Base-by-base conservation (phyloP, 2,113 vertebrate species). In the Zosterops hypoxanthus region DNA sequence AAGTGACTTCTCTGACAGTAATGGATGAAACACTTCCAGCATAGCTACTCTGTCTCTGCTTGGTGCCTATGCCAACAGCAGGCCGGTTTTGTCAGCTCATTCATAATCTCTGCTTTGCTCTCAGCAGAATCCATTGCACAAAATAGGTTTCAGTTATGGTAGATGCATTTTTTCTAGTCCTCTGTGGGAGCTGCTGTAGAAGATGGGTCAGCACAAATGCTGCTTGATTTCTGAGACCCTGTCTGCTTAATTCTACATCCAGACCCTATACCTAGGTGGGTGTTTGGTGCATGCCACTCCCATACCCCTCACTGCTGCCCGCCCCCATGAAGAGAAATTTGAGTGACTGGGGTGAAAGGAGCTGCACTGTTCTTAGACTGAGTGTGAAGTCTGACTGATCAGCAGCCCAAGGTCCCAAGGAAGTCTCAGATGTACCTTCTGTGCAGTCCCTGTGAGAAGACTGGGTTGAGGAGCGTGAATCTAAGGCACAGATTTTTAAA, bases 51-150 rank as follows among this genome's bases (percentile, higher is more conserved):
- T 26, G 11, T 96, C 95, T 95, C 94, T 92, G 95, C 92, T 81
- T 88, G 72, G 72, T 84, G 82, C 77, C 82, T 85, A 42, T 73
- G 78, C 92, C 94, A 95, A 80, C 94, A 88, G 82, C 95, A 91
- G 86, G 81, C 84, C 86, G 78, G 60, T 96, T 97, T 92, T 96
- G 94, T 97, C 96, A 96, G 94, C 81, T 94, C 95, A 97, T 96
- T 96, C 96, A 96, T 97, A 97, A 94, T 94, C 84, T 94, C 65
- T 95, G 63, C 86, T 96, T 95, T 88, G 79, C 81, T 88, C 95
- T 90, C 82, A 92, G 78, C 83, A 84, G 91, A 82, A 88, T 86
- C 70, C 36, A 7, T 73, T 90, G 90, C 60, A 69, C 68, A 72
- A 84, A 80, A 59, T 36, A 63, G 34, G 29, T 86, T 90, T 93